Evolutionary conservation across 2,113 vertebrate genomes (phyloP).

Genomic region (Menidia beryllina): DNA sequence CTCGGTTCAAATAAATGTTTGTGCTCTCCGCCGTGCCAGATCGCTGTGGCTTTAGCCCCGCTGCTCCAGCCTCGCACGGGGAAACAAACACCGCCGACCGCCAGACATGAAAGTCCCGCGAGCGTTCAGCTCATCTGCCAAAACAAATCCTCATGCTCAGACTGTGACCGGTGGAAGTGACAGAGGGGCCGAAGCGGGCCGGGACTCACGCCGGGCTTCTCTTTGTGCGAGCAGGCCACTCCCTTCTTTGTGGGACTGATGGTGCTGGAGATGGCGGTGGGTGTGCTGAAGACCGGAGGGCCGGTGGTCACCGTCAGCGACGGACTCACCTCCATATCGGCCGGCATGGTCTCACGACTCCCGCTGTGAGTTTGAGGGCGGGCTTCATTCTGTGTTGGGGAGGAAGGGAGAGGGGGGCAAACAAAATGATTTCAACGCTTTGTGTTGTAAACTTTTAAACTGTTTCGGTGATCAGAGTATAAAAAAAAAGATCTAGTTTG

Average conservation of each 20-base stretch:
- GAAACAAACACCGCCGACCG: conserved; percentile 68
- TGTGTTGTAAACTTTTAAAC: neutral
- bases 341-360: conserved; percentile 88
- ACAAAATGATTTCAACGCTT: too few relatives aligned
- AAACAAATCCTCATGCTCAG: conserved; percentile 47
- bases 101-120: conserved; percentile 60
- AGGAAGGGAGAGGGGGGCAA: too few relatives aligned
- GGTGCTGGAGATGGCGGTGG: conserved; percentile 85
- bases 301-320: conserved; percentile 81
- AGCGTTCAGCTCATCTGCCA: conserved; percentile 57
- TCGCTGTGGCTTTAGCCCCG: conserved; percentile 41
- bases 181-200: conserved; percentile 32
- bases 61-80: conserved; percentile 8
- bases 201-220: conserved; percentile 40
- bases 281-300: conserved; percentile 79
- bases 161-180: conserved; percentile 38
- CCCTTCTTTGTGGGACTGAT: conserved; percentile 89
- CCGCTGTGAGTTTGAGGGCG: conserved; percentile 83
- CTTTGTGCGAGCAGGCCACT: conserved; percentile 82
- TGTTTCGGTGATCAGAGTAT: neutral
- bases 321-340: conserved; percentile 86
- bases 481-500: neutral
- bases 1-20: conserved; percentile 52
- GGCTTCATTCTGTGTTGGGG: neutral
- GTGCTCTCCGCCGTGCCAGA: conserved; percentile 41